Conservation (phyloP, 2,888 invertebrate species). For the Drosophila robusta region DNA sequence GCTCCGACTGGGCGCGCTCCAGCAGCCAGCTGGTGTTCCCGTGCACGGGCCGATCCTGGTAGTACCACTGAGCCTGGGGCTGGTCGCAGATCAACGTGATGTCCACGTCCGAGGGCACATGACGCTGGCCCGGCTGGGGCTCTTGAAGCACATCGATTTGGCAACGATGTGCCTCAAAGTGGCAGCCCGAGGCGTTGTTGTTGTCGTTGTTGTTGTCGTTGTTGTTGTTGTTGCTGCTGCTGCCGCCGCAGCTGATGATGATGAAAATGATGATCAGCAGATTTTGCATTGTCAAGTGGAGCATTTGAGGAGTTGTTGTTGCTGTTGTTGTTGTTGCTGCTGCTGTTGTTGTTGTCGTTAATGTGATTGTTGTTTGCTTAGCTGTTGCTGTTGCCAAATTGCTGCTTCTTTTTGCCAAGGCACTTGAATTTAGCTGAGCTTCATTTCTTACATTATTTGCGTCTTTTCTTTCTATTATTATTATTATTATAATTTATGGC, state of each 20-base stretch:
- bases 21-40: conserved; percentile 48
- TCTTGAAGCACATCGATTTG: conserved; percentile 51
- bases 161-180: conserved; percentile 57
- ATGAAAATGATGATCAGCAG: conserved; percentile 64
- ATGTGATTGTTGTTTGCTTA: conserved; percentile 31
- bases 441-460: conserved; percentile 32
- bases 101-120: conserved; percentile 60
- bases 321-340: conserved; percentile 10
- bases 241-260: conserved; percentile 31
- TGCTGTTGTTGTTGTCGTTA: conserved; percentile 18
- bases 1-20: conserved; percentile 42
- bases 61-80: conserved; percentile 65
- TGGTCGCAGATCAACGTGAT: conserved; percentile 57
- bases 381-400: conserved; percentile 39
- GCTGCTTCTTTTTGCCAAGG: conserved; percentile 25
- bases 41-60: conserved; percentile 42
- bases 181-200: conserved; percentile 38
- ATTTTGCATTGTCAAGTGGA: conserved; percentile 70
- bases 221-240: conserved; percentile 9
- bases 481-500: conserved; percentile 67
- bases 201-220: neutral
- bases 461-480: conserved; percentile 39
- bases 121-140: conserved; percentile 13
- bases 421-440: conserved; percentile 22
- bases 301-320: conserved; percentile 15